Conservation (phyloP, 2,113 vertebrate species). For the Calyptommatus sinebrachiatus region DNA sequence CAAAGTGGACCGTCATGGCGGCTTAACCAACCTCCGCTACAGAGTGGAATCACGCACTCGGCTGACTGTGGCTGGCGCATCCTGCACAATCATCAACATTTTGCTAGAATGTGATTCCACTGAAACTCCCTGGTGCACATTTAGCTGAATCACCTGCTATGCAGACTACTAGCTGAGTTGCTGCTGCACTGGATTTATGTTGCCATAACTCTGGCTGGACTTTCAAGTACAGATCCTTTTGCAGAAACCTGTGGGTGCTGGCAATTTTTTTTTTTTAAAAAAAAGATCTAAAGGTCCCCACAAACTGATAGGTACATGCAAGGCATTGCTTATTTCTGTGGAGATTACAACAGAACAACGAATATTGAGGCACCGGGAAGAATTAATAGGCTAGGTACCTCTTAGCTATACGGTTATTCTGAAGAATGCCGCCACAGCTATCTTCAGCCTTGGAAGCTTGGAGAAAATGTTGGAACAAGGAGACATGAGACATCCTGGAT, state of each 20-base stretch:
- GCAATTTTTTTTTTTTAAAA: not conserved
- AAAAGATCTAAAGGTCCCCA: not conserved
- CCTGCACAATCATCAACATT: conserved; percentile 86
- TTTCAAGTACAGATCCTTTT: conserved; percentile 21
- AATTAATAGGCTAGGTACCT: not conserved
- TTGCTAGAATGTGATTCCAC: conserved; percentile 84
- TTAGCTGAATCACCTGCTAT: conserved; percentile 62
- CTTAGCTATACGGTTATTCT: not conserved
- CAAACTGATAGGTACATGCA: not conserved
- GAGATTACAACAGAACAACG: conserved; percentile 49
- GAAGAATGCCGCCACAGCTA: not conserved
- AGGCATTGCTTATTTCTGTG: conserved; percentile 7
- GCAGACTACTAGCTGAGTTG: not conserved
- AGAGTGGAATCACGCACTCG: conserved; percentile 82
- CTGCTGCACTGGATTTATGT: conserved; percentile 18
- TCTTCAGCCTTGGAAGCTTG: not conserved
- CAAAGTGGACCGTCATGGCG: conserved; percentile 91
- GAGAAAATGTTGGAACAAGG: not conserved
- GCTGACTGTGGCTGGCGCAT: conserved; percentile 84
- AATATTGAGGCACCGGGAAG: conserved; percentile 19
- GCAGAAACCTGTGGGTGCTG: not conserved
- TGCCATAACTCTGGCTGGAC: not conserved
- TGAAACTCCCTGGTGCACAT: conserved; percentile 89
- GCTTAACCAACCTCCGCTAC: conserved; percentile 87
- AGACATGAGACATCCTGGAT: not conserved